Evolutionary conservation across 2,888 invertebrate genomes (phyloP).

Genomic region (Cantharis rustica): DNA sequence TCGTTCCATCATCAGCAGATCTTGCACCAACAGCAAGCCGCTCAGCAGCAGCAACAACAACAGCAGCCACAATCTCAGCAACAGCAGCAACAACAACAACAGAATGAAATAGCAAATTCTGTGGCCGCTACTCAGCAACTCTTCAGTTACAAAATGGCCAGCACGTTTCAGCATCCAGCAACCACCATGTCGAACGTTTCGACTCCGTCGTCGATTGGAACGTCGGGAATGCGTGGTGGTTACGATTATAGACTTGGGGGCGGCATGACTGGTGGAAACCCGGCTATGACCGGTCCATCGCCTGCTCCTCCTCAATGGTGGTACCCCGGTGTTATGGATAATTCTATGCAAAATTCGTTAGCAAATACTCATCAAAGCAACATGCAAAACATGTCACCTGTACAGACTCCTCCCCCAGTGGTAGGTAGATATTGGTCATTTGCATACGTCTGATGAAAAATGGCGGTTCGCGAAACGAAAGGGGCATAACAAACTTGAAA

Average conservation of each 20-base stretch:
- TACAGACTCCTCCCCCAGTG: constrained; percentile 55
- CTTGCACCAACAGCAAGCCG: constrained; percentile 57
- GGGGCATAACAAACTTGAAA: not conserved
- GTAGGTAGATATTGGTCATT: constrained; percentile 43
- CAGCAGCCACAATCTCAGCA: constrained; percentile 47
- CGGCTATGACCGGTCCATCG: constrained; percentile 56
- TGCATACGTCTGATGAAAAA: constrained; percentile 24
- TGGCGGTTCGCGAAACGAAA: constrained; percentile 10
- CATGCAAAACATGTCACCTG: constrained; percentile 52
- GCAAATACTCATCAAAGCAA: constrained; percentile 31
- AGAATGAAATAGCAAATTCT: constrained; percentile 61
- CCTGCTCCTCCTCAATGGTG: constrained; percentile 70
- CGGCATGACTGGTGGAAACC: constrained; percentile 56
- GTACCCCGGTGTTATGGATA: constrained; percentile 70
- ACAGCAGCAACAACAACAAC: constrained; percentile 56
- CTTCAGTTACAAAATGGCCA: constrained; percentile 86
- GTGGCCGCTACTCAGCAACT: constrained; percentile 66
- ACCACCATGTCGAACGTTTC: constrained; percentile 68
- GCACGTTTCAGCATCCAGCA: constrained; percentile 77
- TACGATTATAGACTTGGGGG: constrained; percentile 77
- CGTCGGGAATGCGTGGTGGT: constrained; percentile 59
- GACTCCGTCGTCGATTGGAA: constrained; percentile 65
- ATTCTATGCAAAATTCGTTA: constrained; percentile 60
- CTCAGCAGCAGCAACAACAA: constrained; percentile 52
- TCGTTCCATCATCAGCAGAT: constrained; percentile 51